Base-by-base conservation (phyloP, 2,113 vertebrate species). In the Semicossyphus pulcher region DNA sequence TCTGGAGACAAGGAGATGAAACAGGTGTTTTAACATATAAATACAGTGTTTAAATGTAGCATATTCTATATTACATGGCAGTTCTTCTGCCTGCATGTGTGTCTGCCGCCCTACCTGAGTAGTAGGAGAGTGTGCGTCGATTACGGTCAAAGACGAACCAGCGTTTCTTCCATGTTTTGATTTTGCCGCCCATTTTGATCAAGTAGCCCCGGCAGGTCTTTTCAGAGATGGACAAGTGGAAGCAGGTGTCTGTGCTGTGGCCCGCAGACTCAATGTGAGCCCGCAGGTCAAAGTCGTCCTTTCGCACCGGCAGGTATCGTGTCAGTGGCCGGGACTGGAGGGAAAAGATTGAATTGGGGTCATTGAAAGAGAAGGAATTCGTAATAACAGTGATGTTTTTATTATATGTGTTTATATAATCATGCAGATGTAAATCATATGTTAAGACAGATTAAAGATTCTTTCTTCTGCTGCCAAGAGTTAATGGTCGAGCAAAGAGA, bases 161-260 rank as follows among this genome's bases (percentile, higher is more conserved):
- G 34, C 97, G 94, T 74, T 98, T 98, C 80, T 98, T 98, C 97
- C 97, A 98, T 0, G 97, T 98, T 93, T 98, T 98, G 86, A 99
- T 98, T 90, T 98, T 98, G n/a, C 97, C 97, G 16, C 97, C 97
- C 97, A 98, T 98, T 88, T 99, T 99, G 86, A 98, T 91, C 57
- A 99, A 93, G 86, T 96, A 99, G n/a, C 97, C 97, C 34, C 97
- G 85, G 87, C 97, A 99, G 15, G 97, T 98, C 92, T 99, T 98
- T 83, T 98, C 96, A 0, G 96, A 97, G 89, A 99, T 94, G 34
- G 95, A 96, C 15, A 99, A 80, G 0, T 98, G 96, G 85, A 95
- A 98, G 67, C 97, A 99, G 1, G 96, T 97, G 72, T 98, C 97
- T 0, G 95, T 87, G 71, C 93, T 97, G 93, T 99, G 97, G 14